Evolutionary conservation across 2,888 invertebrate species (phyloP), one percentile per base, ranked within the genome.

Genomic region (Cheiracanthium punctorium): DNA sequence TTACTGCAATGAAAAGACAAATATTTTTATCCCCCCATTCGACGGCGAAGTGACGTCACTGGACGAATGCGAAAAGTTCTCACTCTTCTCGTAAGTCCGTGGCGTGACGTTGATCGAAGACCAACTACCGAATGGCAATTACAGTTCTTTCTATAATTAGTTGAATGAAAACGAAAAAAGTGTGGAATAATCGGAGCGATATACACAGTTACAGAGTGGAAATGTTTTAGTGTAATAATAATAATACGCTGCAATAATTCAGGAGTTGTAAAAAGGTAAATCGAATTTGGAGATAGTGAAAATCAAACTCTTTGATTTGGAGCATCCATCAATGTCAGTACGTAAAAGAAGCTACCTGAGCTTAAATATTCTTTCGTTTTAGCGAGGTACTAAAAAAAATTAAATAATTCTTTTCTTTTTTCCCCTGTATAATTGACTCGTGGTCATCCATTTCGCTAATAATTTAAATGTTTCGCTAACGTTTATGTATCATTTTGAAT

Each of bases 81-180:
- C 58, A 2, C 10, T 37, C n/a, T n/a, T 48, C 48, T 48, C 48
- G 48, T 17, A 17, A 48, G 48, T 17, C 48, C n/a, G n/a, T 24
- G 58, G 58, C 58, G 24, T 58, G 58, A 58, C 58, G 58, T 58
- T 58, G 58, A 58, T 58, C 24, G 58, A 58, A 58, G 58, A 58
- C 58, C 58, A 58, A 24, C 58, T 24, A 12, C 20, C 24, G 2
- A 58, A 58, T 58, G 24, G 58, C 58, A 58, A 58, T 58, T 58
- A 58, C 58, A 58, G 58, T 24, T 58, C 58, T 17, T 24, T 58
- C 24, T 17, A 24, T 58, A 58, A 58, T 58, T 58, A 58, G 58
- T 48, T 24, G 5, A 17, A 58, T 24, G 24, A 58, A 58, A 58
- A 17, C 2, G 17, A 7, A 24, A 24, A 58, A 24, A 58, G 24